A percentile compares a stretch with the other conserved stretches of the same genome.
Evolutionary conservation across 2,113 vertebrate genomes (phyloP).

Genomic region (Aepyceros melampus): DNA sequence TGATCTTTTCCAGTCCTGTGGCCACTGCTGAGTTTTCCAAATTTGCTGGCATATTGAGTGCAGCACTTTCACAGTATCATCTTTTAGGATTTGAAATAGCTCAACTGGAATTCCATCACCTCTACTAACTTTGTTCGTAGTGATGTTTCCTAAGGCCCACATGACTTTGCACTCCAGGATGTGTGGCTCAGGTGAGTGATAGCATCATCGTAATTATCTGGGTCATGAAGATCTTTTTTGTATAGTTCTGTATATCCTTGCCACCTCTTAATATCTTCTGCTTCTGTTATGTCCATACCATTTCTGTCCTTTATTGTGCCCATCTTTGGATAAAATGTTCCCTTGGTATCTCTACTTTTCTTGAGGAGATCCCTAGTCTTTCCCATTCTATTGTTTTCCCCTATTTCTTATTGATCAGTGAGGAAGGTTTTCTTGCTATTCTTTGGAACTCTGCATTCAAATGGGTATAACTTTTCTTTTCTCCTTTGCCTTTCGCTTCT

Average conservation of each 20-base stretch:
- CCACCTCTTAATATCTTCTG: neutral
- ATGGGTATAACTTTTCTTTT: neutral
- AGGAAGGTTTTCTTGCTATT: neutral
- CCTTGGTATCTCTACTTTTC: neutral
- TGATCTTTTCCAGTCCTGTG: neutral
- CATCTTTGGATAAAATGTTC: neutral
- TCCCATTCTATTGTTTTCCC: neutral
- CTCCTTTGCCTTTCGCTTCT: neutral
- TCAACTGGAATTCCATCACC: neutral
- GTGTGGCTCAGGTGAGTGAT: neutral
- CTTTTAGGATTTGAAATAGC: neutral
- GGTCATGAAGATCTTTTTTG: neutral
- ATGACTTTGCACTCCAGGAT: neutral
- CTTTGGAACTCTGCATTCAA: neutral
- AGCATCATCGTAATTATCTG: neutral
- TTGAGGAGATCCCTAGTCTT: neutral
- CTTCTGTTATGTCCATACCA: neutral
- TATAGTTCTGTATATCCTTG: neutral
- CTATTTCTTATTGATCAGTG: neutral
- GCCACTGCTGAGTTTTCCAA: neutral
- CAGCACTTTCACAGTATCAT: neutral
- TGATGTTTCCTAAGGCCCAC: neutral
- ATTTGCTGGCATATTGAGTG: neutral
- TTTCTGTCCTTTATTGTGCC: neutral
- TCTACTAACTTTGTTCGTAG: neutral